phyloP scores from a whole-genome alignment of 2,888 invertebrate genomes.

The Habrosyne pyritoides region DNA sequence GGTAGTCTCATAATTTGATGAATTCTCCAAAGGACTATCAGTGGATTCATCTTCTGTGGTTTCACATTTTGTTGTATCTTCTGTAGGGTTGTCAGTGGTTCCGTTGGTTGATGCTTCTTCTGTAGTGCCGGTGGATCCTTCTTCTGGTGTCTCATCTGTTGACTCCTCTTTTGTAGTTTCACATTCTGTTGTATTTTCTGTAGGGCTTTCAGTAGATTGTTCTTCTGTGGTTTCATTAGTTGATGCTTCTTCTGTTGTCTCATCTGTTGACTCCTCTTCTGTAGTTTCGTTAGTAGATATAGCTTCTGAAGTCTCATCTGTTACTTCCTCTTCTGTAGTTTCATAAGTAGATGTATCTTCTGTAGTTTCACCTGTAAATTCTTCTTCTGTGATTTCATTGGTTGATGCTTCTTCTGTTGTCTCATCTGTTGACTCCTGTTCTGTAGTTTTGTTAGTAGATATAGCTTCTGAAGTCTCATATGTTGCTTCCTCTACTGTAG shows the following conservation, averaged over 20 bases:
- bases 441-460: not conserved
- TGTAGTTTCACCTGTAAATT: no score
- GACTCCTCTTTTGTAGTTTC: not conserved
- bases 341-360: no score
- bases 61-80: not conserved
- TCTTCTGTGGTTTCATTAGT: not conserved
- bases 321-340: not conserved
- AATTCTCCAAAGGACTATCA: no score
- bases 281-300: not conserved
- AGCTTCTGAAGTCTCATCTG: not conserved
- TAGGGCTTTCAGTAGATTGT: not conserved
- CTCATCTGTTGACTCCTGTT: not conserved
- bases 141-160: not conserved
- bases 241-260: not conserved
- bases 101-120: not conserved
- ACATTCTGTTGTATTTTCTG: not conserved
- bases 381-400: not conserved
- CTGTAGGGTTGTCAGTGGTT: not conserved
- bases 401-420: not conserved
- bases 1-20: not conserved
- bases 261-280: not conserved
- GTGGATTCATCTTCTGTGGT: not conserved
- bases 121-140: not conserved
- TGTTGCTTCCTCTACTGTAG: not conserved
- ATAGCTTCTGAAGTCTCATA: not conserved